A percentile compares a stretch with the other conserved stretches of the same genome.
Conservation (phyloP, 2,888 invertebrate genomes). For the Notodromas monacha region DNA sequence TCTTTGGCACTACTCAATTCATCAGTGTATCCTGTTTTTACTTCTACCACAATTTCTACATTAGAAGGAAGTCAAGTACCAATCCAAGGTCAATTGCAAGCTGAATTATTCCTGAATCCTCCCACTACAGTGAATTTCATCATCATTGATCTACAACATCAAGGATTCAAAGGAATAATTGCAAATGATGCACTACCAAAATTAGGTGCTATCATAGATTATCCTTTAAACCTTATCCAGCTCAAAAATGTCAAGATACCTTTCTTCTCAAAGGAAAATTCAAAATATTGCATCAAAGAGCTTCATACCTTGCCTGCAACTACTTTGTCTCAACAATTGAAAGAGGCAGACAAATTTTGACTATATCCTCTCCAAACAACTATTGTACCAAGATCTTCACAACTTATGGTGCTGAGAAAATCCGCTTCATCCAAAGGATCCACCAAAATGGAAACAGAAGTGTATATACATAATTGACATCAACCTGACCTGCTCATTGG, state of each 20-base stretch:
- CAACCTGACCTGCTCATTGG: too few species aligned
- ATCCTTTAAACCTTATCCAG: slow-evolving; percentile 4
- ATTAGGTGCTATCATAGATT: slow-evolving; percentile 2
- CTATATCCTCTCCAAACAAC: slow-evolving; percentile 2
- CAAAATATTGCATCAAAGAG: slow-evolving; percentile 1
- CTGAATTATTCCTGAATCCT: slow-evolving; percentile 4
- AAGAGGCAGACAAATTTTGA: slow-evolving; percentile 4
- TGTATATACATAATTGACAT: too few species aligned
- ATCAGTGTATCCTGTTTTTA: neutral
- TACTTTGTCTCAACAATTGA: slow-evolving; percentile 1
- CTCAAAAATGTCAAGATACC: slow-evolving; percentile 2
- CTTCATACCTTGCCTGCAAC: slow-evolving; percentile 1
- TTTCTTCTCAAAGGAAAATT: slow-evolving; percentile 1
- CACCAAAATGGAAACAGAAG: too few species aligned
- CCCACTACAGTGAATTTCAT: slow-evolving; percentile 4
- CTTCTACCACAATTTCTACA: slow-evolving; percentile 4
- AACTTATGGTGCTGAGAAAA: slow-evolving; percentile 2
- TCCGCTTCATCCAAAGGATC: slow-evolving; percentile 2
- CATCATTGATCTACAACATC: slow-evolving; percentile 4
- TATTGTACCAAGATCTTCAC: slow-evolving; percentile 4
- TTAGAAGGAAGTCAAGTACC: slow-evolving; percentile 4
- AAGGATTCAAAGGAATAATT: slow-evolving; percentile 4
- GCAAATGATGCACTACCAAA: slow-evolving; percentile 1
- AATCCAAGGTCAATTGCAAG: slow-evolving; percentile 2
- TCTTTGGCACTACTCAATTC: slow-evolving; percentile 1